Conservation (phyloP, 2,113 vertebrate species). For the Glareola pratincola region DNA sequence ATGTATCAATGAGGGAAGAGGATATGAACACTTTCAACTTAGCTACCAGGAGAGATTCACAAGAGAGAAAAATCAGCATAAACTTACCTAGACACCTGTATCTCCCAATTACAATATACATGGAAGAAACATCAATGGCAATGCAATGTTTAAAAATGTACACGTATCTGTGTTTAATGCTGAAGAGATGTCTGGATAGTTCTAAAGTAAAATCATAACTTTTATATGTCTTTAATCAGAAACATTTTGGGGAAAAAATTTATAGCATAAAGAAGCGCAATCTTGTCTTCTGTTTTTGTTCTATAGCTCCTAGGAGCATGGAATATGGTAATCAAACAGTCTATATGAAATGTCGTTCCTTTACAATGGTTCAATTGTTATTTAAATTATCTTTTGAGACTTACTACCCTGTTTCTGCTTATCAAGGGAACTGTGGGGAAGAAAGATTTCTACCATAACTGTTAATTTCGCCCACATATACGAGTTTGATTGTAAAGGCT, state of each 20-base stretch:
- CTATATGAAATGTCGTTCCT: slow-evolving; percentile 10
- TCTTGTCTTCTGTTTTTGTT: slow-evolving; percentile 10
- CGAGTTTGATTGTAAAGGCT: background rate
- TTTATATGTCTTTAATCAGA: slow-evolving; percentile 4
- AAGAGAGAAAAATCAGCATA: background rate
- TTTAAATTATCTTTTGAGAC: slow-evolving; percentile 49
- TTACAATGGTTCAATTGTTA: slow-evolving; percentile 28
- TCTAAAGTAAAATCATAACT: background rate
- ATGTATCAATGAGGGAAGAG: background rate
- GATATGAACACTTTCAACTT: background rate
- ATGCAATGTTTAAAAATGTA: background rate
- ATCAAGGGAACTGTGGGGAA: background rate
- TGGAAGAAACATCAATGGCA: background rate
- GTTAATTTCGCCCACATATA: background rate
- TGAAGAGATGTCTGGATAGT: background rate
- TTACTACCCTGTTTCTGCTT: background rate
- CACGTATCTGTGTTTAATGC: background rate
- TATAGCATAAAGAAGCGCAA: background rate
- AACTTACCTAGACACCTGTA: background rate
- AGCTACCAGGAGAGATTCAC: background rate
- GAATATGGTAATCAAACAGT: background rate
- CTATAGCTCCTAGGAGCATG: background rate
- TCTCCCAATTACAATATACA: background rate
- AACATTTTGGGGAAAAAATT: background rate
- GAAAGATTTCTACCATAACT: background rate